These are phyloP conservation scores for Blastobasis lacticolella DNA, from an alignment of 2,888 invertebrate genomes.

Conservation along the genomic window DNA sequence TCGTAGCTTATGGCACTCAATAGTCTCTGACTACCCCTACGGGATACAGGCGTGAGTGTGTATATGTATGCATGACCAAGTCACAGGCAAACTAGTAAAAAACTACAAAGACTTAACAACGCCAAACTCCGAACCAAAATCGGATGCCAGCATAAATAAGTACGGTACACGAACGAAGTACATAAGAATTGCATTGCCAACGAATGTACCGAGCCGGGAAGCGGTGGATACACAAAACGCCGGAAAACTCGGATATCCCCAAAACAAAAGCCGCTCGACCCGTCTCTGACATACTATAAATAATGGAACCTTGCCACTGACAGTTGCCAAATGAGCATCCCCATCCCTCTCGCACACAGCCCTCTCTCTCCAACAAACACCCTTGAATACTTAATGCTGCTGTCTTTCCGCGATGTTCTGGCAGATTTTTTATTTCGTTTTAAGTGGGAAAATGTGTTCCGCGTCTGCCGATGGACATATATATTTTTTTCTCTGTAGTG, in stretches of 20 bases:
- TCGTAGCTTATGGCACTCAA: too few species aligned
- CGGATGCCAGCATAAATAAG: too few species aligned
- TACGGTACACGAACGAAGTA: too few species aligned
- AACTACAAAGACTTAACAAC: too few species aligned
- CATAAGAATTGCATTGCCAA: too few species aligned
- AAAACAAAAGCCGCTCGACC: background rate
- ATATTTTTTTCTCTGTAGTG: background rate
- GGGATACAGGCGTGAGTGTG: too few species aligned
- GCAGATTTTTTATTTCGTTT: conserved; percentile 16
- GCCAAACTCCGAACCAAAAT: too few species aligned
- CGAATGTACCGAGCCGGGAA: too few species aligned
- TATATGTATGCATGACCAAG: too few species aligned
- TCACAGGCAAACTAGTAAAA: too few species aligned
- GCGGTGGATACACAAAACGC: background rate
- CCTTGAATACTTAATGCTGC: conserved; percentile 34
- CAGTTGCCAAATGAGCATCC: conserved; percentile 55
- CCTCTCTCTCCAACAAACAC: conserved; percentile 21
- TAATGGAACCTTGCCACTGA: conserved; percentile 53
- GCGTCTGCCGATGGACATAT: background rate
- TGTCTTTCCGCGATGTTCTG: conserved; percentile 20
- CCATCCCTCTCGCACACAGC: conserved; percentile 26
- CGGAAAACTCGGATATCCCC: background rate
- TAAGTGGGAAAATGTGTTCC: conserved; percentile 10
- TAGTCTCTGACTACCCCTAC: too few species aligned
- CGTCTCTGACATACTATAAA: conserved; percentile 34